These are phyloP conservation scores for Polypterus bichir DNA, from an alignment of 2,113 vertebrate genomes.

Conservation along the genomic window DNA sequence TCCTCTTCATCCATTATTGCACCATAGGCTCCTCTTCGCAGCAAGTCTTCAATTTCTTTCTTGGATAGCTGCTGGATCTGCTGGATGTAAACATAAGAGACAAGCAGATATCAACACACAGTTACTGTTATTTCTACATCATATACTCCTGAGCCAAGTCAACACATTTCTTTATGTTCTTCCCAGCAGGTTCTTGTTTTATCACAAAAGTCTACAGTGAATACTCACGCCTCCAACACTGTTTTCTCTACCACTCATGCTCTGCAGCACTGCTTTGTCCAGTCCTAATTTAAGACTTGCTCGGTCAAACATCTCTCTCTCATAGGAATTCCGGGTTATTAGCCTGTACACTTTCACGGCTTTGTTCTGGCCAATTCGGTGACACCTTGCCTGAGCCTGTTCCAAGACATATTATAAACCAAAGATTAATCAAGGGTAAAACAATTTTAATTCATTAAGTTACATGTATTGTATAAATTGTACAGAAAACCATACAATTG, in stretches of 20 bases:
- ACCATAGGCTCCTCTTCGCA: constrained; percentile 87
- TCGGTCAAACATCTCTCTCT: constrained; percentile 94
- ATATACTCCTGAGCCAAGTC: too few species aligned
- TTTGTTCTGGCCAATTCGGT: constrained; percentile 95
- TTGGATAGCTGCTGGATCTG: constrained; percentile 87
- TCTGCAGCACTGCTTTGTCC: constrained; percentile 94
- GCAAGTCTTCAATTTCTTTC: constrained; percentile 92
- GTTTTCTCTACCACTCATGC: constrained; percentile 95
- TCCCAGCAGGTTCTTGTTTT: background rate
- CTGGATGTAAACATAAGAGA: constrained; percentile 18
- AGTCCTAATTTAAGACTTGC: constrained; percentile 91
- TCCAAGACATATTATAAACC: constrained; percentile 3
- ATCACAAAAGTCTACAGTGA: background rate
- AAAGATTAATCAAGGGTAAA: background rate
- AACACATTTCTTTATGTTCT: background rate
- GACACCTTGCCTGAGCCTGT: constrained; percentile 94
- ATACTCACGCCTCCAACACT: constrained; percentile 77
- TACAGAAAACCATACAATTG: too few species aligned
- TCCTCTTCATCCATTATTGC: constrained; percentile 98
- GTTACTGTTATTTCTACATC: background rate
- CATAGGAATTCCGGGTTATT: constrained; percentile 92
- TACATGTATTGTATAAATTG: background rate
- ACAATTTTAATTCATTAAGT: background rate
- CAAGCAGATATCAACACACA: background rate
- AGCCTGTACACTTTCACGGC: constrained; percentile 95